phyloP scores from a whole-genome alignment of 1,140 invertebrate genomes.

The Oreohelix idahoensis region DNA sequence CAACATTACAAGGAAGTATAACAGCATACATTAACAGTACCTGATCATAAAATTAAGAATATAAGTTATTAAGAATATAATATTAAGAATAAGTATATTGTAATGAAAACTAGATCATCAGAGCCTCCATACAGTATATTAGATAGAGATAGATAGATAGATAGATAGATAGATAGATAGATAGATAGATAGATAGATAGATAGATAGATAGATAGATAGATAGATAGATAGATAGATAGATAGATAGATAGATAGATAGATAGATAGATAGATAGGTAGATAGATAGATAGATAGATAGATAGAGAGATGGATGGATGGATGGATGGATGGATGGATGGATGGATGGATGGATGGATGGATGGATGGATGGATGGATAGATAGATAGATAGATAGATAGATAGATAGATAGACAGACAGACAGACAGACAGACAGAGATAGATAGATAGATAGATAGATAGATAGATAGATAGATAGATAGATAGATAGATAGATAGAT shows the following conservation, averaged over 20 bases:
- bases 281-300: not conserved
- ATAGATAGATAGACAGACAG: not conserved
- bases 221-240: not conserved
- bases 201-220: no score
- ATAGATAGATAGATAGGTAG: not conserved
- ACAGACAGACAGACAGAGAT: no score
- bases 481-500: slow-evolving; percentile 10
- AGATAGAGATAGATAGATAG: no score
- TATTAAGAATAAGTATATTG: no score
- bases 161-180: no score
- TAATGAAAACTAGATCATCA: no score
- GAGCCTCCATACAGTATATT: no score
- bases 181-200: no score
- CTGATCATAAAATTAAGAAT: no score
- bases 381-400: slow-evolving; percentile 10
- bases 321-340: slow-evolving; percentile 9
- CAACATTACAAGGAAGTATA: no score
- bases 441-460: slow-evolving; percentile 10
- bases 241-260: not conserved
- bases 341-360: slow-evolving; percentile 9
- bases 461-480: slow-evolving; percentile 10
- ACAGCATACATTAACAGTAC: no score
- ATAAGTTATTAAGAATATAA: no score
- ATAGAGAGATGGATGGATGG: not conserved
- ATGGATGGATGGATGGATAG: slow-evolving; percentile 9